Evolutionary conservation across 2,113 vertebrate species (phyloP).

Genomic region (Ciconia stormi): DNA sequence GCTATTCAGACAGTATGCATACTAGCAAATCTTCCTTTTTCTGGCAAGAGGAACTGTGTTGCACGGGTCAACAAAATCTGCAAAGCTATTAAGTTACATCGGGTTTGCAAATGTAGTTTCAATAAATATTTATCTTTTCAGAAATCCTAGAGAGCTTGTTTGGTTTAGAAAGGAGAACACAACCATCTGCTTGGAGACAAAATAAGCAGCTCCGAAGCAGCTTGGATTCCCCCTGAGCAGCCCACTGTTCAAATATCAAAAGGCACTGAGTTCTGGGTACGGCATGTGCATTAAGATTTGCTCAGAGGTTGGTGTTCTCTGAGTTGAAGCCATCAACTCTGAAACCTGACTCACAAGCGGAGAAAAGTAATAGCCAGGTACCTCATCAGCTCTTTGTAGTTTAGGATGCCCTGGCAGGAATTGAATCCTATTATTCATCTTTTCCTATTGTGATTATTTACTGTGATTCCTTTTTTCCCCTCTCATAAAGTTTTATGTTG

Average conservation of each 20-base stretch:
- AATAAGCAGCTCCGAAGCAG: constrained; percentile 59
- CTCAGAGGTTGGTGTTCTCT: not conserved
- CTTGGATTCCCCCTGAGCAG: constrained; percentile 13
- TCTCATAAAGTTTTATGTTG: not conserved
- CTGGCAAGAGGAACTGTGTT: not conserved
- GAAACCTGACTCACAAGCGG: not conserved
- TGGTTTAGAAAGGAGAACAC: constrained; percentile 53
- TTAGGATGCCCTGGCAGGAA: not conserved
- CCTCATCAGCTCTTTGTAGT: not conserved
- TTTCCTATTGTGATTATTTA: not conserved
- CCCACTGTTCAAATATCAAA: constrained; percentile 9
- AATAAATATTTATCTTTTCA: constrained; percentile 70
- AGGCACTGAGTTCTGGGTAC: not conserved
- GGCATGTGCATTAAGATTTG: not conserved
- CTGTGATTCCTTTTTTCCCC: not conserved
- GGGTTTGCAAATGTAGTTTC: constrained; percentile 53
- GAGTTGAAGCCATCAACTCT: not conserved
- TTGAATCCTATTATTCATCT: not conserved
- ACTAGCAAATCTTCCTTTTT: not conserved
- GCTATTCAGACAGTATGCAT: not conserved
- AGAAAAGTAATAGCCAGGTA: not conserved
- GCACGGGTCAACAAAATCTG: constrained; percentile 32
- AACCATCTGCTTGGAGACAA: constrained; percentile 61
- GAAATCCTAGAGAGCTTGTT: constrained; percentile 52
- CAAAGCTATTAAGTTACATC: constrained; percentile 52